A percentile compares a stretch with the other conserved stretches of the same genome.
Conservation (phyloP, 2,113 vertebrate species). For the Gila orcuttii region DNA sequence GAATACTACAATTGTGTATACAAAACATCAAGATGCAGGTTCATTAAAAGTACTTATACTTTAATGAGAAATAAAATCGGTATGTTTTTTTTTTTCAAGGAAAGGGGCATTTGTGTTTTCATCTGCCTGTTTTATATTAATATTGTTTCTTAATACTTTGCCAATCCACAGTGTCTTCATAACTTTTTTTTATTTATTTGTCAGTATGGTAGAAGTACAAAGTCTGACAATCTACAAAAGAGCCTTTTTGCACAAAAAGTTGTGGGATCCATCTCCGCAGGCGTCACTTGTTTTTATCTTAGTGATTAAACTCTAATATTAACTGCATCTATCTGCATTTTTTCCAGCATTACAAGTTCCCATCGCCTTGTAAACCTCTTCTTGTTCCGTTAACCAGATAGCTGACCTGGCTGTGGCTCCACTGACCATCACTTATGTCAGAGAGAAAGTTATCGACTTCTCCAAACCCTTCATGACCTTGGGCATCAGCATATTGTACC, state of each 20-base stretch:
- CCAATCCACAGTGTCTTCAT: neutral
- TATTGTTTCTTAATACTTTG: neutral
- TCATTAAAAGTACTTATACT: neutral
- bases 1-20: neutral
- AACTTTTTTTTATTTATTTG: neutral
- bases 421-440: slow-evolving; percentile 94
- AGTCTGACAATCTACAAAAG: neutral
- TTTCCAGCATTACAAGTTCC: neutral
- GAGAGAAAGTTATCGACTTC: slow-evolving; percentile 97
- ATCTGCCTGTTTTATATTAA: neutral
- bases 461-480: slow-evolving; percentile 99
- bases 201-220: neutral
- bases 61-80: no score
- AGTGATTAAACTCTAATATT: neutral
- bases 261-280: neutral
- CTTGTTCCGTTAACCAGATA: slow-evolving; percentile 73
- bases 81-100: neutral
- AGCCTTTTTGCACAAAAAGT: neutral
- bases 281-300: neutral
- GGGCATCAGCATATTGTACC: slow-evolving; percentile 96
- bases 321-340: neutral
- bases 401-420: slow-evolving; percentile 96
- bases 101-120: neutral
- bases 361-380: neutral
- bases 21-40: neutral